Percentiles rank a stretch among this genome's conserved stretches.
Conservation (phyloP, 2,113 vertebrate species). For the Oncorhynchus mykiss region DNA sequence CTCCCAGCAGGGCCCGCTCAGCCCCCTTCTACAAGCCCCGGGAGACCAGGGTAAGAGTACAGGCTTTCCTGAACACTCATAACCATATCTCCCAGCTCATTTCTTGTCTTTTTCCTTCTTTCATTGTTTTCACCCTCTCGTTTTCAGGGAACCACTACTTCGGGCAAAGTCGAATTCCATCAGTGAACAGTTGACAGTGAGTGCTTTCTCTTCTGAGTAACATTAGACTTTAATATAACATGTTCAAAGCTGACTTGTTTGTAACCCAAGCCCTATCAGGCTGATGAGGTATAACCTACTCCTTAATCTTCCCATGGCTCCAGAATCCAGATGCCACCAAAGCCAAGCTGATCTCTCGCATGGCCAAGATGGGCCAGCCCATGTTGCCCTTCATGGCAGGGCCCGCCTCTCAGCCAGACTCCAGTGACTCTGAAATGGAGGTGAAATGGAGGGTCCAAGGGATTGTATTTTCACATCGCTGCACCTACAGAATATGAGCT, state of each 20-base stretch:
- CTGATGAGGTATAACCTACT: background rate
- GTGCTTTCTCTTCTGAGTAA: conserved; percentile 22
- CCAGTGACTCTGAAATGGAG: conserved; percentile 91
- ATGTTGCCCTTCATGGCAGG: conserved; percentile 90
- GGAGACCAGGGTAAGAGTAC: conserved; percentile 78
- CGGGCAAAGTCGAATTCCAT: conserved; percentile 88
- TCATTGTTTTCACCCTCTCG: background rate
- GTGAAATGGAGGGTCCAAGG: conserved; percentile 69
- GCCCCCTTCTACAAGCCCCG: conserved; percentile 64
- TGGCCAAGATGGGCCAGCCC: conserved; percentile 98
- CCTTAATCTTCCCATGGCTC: background rate
- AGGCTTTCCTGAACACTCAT: background rate
- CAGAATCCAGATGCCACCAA: conserved; percentile 91
- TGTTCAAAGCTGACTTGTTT: no score
- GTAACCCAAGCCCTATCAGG: no score
- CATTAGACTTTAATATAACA: no score
- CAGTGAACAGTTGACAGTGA: conserved; percentile 86
- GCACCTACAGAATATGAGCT: background rate
- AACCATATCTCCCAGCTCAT: background rate
- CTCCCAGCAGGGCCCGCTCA: conserved; percentile 58
- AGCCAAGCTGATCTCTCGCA: conserved; percentile 95
- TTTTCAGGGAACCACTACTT: conserved; percentile 80
- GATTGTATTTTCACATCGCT: background rate
- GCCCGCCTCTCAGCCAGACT: conserved; percentile 81
- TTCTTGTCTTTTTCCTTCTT: background rate